A percentile compares a stretch with the other conserved stretches of the same genome.
Conservation (phyloP, 2,888 invertebrate genomes). For the Brenthis ino region DNA sequence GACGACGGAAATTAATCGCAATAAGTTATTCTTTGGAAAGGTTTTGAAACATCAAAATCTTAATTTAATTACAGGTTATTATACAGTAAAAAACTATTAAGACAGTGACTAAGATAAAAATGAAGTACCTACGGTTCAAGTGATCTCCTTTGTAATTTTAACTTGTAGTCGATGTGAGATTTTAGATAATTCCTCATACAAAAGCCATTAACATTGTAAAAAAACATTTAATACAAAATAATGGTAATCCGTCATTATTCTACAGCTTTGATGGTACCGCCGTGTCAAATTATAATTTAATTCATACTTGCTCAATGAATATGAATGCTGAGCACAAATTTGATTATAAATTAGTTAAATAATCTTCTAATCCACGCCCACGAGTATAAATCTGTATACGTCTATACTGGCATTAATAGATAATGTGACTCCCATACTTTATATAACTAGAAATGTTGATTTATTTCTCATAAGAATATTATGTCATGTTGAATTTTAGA, state of each 20-base stretch:
- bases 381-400: constrained; percentile 24
- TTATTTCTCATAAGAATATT: too few relatives aligned
- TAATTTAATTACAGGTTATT: too few relatives aligned
- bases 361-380: constrained; percentile 37
- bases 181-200: not conserved
- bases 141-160: too few relatives aligned
- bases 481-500: too few relatives aligned
- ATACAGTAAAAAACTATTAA: too few relatives aligned
- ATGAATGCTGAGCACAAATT: constrained; percentile 34
- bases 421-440: constrained; percentile 15
- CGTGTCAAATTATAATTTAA: constrained; percentile 36
- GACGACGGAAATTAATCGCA: too few relatives aligned
- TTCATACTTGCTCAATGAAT: constrained; percentile 33
- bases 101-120: too few relatives aligned
- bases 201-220: constrained; percentile 3
- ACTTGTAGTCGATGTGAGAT: too few relatives aligned
- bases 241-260: constrained; percentile 25
- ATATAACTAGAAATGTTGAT: not conserved
- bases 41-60: too few relatives aligned
- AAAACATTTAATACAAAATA: constrained; percentile 13
- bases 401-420: constrained; percentile 17
- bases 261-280: constrained; percentile 31
- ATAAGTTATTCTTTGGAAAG: too few relatives aligned
- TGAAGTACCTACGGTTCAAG: too few relatives aligned
- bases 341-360: constrained; percentile 38